Percentiles rank a stretch among this genome's conserved stretches.
phyloP scores from a whole-genome alignment of 2,113 vertebrate species.

The Spermophilus dauricus region DNA sequence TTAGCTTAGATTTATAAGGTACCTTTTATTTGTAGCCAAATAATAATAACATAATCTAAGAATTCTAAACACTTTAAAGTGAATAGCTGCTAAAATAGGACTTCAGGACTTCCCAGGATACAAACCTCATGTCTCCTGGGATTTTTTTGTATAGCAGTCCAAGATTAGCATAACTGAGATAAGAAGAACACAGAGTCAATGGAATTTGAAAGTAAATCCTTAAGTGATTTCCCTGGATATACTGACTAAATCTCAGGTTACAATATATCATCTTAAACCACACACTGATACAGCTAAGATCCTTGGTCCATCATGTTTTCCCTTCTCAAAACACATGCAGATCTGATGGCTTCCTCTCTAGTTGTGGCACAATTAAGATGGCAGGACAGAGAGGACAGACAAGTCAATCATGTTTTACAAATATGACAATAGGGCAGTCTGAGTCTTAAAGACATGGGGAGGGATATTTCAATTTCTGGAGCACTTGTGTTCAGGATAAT shows the following conservation, averaged over 20 bases:
- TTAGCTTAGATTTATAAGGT: slow-evolving; percentile 40
- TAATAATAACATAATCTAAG: slow-evolving; percentile 51
- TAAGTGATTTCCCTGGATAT: not conserved
- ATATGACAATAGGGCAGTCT: not conserved
- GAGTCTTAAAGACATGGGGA: not conserved
- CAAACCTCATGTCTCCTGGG: not conserved
- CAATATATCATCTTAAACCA: not conserved
- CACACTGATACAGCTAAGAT: not conserved
- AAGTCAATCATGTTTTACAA: not conserved
- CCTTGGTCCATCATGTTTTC: not conserved
- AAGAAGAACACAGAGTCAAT: not conserved
- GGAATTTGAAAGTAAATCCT: slow-evolving; percentile 10
- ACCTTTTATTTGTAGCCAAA: slow-evolving; percentile 4
- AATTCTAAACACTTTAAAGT: slow-evolving; percentile 48
- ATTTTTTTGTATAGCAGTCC: not conserved
- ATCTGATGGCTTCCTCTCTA: not conserved
- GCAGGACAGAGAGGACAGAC: not conserved
- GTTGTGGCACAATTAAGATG: not conserved
- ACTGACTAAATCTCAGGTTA: not conserved
- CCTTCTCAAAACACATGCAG: not conserved
- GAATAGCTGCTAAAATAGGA: slow-evolving; percentile 5
- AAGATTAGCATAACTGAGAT: not conserved
- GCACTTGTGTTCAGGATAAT: not conserved
- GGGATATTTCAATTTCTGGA: not conserved
- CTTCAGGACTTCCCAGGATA: not conserved